Percentiles rank a stretch among this genome's conserved stretches.
Conservation (phyloP, 2,888 invertebrate species). For the Sclerodermus sp. region DNA sequence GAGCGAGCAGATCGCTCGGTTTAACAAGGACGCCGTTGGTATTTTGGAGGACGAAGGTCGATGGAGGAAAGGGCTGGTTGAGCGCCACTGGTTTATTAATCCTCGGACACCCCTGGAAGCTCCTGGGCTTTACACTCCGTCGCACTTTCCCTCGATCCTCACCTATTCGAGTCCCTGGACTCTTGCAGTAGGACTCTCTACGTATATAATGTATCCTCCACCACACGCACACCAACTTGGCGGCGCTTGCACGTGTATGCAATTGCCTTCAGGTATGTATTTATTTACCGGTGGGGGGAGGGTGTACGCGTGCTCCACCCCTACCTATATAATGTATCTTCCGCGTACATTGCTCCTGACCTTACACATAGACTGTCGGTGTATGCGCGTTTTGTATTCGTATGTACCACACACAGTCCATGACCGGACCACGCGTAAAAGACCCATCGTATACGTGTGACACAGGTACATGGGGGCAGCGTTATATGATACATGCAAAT, state of each 20-base stretch:
- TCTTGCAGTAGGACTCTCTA: background rate
- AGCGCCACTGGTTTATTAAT: conserved; percentile 47
- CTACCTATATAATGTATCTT: too few relatives aligned
- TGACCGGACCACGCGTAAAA: too few relatives aligned
- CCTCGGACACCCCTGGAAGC: conserved; percentile 39
- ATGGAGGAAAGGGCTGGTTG: conserved; percentile 19
- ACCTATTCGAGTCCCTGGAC: background rate
- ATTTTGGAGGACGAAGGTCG: too few relatives aligned
- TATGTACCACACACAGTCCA: too few relatives aligned
- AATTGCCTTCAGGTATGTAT: too few relatives aligned
- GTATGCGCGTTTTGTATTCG: too few relatives aligned
- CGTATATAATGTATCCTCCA: conserved; percentile 4
- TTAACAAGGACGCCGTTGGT: too few relatives aligned
- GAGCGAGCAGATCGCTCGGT: too few relatives aligned
- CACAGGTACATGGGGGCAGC: too few relatives aligned
- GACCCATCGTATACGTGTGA: too few relatives aligned
- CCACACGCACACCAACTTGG: background rate
- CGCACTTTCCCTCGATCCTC: conserved; percentile 13
- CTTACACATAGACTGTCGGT: background rate
- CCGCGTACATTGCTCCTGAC: background rate
- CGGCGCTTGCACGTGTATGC: background rate
- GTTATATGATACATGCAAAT: background rate
- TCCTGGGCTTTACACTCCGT: conserved; percentile 17
- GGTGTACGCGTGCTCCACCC: too few relatives aligned
- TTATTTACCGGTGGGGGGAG: too few relatives aligned